phyloP scores from a whole-genome alignment of 2,797 vertebrate species.

The Premnoplex brunnescens region DNA sequence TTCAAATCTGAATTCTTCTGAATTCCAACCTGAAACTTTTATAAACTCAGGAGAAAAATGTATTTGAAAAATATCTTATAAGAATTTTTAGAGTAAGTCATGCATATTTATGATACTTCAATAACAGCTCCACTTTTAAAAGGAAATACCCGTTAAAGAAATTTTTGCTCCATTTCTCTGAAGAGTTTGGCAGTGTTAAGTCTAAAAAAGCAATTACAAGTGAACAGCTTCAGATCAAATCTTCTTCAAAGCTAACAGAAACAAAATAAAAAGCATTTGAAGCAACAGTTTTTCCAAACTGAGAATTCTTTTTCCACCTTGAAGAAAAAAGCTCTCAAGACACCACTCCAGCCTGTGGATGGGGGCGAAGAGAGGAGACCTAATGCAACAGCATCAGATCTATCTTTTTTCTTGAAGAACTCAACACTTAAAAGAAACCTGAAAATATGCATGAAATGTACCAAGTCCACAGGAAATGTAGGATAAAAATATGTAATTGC shows the following conservation, averaged over 20 bases:
- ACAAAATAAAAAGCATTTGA: not conserved
- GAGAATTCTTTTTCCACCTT: not conserved
- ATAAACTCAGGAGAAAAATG: not conserved
- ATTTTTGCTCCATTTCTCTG: not conserved
- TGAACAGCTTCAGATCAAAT: not conserved
- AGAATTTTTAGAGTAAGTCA: not conserved
- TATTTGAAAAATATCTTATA: not conserved
- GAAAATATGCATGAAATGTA: not conserved
- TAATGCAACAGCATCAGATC: not conserved
- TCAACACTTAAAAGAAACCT: not conserved
- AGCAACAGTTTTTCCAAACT: not conserved
- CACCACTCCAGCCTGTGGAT: fast-evolving
- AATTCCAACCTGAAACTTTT: not conserved
- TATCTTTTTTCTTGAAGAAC: not conserved
- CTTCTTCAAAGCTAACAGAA: not conserved
- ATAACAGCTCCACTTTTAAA: not conserved
- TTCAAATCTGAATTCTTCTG: not conserved
- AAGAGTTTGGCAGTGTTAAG: not conserved
- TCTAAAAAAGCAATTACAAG: not conserved
- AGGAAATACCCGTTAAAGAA: not conserved
- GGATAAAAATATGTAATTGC: not conserved
- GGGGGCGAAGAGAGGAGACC: not conserved
- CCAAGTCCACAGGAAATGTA: not conserved
- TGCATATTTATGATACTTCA: not conserved
- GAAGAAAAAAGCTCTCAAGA: not conserved